A percentile compares a stretch with the other conserved stretches of the same genome.
Evolutionary conservation across 2,113 vertebrate species (phyloP).

Genomic region (Bostrychus sinensis): DNA sequence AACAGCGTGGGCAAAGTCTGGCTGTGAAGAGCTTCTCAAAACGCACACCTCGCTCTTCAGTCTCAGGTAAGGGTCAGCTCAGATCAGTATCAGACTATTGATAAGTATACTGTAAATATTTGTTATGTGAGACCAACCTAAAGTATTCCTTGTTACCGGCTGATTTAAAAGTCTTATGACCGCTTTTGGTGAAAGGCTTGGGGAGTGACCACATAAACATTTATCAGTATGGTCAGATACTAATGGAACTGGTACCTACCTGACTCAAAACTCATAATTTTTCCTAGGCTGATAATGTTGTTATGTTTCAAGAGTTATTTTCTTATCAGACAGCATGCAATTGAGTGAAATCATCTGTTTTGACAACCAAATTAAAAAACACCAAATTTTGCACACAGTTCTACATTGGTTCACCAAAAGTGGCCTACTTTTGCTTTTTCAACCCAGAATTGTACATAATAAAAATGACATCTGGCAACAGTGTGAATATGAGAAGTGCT

Average conservation of each 20-base stretch:
- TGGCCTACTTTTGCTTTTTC: constrained; percentile 6
- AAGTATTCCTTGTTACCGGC: neutral
- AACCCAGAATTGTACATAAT: neutral
- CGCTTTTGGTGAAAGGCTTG: neutral
- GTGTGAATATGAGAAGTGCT: constrained; percentile 4
- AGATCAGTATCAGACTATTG: no score
- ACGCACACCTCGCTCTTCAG: constrained; percentile 84
- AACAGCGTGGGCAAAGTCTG: constrained; percentile 95
- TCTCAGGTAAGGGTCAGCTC: constrained; percentile 49
- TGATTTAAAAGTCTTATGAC: neutral
- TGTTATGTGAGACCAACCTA: neutral
- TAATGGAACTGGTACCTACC: constrained; percentile 1
- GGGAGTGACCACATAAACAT: constrained; percentile 19
- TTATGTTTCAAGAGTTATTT: constrained; percentile 20
- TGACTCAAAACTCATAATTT: constrained; percentile 4
- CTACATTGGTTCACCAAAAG: no score
- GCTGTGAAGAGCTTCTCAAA: constrained; percentile 98
- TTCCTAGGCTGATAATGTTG: constrained; percentile 29
- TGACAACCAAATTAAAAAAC: neutral
- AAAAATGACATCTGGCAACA: neutral
- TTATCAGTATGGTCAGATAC: constrained; percentile 4
- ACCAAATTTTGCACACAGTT: no score
- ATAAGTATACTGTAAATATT: neutral
- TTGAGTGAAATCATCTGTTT: constrained; percentile 1
- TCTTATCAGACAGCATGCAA: constrained; percentile 16